Percentiles rank a stretch among this genome's conserved stretches.
Evolutionary conservation across 2,797 vertebrate species (phyloP).

Genomic region (Heterohyrax brucei): DNA sequence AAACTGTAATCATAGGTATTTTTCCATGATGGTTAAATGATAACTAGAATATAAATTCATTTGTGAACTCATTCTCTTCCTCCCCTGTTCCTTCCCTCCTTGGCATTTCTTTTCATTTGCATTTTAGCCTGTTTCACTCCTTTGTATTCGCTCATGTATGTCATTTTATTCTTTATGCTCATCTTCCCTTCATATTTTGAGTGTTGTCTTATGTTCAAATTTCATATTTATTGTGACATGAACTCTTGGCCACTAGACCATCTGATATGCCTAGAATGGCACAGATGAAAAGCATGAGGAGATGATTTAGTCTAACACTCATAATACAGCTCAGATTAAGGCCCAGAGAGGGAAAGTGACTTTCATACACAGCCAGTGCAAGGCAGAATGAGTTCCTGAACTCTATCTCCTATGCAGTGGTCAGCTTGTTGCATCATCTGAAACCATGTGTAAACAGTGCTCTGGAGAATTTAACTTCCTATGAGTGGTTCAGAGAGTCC

Average conservation of each 20-base stretch:
- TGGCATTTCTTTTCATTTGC: not conserved
- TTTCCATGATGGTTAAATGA: constrained; percentile 19
- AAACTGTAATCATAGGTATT: constrained; percentile 22
- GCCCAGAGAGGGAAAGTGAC: not conserved
- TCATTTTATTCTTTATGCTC: constrained; percentile 26
- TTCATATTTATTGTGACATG: not conserved
- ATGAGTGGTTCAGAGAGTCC: not conserved
- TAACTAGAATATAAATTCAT: constrained; percentile 32
- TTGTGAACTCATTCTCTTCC: not conserved
- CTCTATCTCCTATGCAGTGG: not conserved
- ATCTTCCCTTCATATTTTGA: not conserved
- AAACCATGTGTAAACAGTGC: not conserved
- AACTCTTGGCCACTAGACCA: not conserved
- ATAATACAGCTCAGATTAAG: not conserved
- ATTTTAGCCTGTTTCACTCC: not conserved
- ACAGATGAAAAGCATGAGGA: not conserved
- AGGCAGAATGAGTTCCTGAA: not conserved
- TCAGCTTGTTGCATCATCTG: not conserved
- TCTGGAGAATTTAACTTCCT: not conserved
- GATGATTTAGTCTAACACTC: not conserved
- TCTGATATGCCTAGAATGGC: not conserved
- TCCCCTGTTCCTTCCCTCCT: not conserved
- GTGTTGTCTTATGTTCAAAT: not conserved
- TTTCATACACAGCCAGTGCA: not conserved
- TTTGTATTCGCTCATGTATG: not conserved